Evolutionary conservation across 2,797 vertebrate genomes (phyloP).

Genomic region (Mallotus villosus): DNA sequence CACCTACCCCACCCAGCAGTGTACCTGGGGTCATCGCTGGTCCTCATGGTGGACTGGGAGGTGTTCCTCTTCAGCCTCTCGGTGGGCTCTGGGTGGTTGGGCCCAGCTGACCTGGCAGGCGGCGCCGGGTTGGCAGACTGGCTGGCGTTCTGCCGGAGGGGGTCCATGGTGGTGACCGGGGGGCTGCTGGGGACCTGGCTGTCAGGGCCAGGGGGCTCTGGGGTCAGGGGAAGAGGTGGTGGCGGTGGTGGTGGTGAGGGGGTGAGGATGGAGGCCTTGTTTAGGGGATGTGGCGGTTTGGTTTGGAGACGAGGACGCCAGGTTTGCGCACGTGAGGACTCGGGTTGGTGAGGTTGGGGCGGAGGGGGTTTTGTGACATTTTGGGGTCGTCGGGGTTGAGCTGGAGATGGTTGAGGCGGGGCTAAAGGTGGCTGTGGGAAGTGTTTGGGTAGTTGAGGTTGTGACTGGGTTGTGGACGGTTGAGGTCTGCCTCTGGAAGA

Average conservation of each 20-base stretch:
- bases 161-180: conserved; percentile 35
- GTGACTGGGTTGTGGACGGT: neutral
- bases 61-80: conserved; percentile 70
- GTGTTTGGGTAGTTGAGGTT: neutral
- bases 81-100: conserved; percentile 54
- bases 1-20: neutral
- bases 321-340: neutral
- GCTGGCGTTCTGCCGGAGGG: conserved; percentile 48
- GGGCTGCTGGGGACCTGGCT: conserved; percentile 22
- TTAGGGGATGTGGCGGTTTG: conserved; percentile 10
- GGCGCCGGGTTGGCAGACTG: conserved; percentile 31
- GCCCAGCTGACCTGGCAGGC: conserved; percentile 26
- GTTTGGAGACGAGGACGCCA: neutral
- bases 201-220: conserved; percentile 9
- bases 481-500: neutral
- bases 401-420: neutral
- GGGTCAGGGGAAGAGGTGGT: conserved; percentile 7
- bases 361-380: neutral
- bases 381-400: neutral
- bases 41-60: conserved; percentile 73
- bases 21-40: conserved; percentile 70
- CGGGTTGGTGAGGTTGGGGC: neutral
- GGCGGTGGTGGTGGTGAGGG: neutral
- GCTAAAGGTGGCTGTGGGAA: neutral
- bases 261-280: conserved; percentile 23